Base-by-base conservation (phyloP, 2,888 invertebrate genomes). In the Orchesella flavescens region DNA sequence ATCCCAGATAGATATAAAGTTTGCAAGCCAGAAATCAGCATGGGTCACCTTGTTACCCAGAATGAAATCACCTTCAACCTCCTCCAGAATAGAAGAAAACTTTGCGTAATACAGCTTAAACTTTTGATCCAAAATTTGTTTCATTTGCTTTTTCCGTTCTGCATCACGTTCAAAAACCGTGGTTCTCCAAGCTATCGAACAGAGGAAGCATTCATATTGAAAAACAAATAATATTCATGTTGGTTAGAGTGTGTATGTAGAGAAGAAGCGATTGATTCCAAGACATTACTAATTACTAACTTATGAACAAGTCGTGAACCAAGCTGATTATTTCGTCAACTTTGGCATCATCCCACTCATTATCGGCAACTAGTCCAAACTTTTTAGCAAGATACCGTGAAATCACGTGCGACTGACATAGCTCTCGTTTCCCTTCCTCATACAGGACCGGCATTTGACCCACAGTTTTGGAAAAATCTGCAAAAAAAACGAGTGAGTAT, bases 311-410 rank as follows among this genome's bases (percentile, higher is more conserved):
- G 46, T 85, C 85, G 43, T 59, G 78, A 17, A 83, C 55, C 49
- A 83, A 13, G 15, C 82, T 77, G 44, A 83, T 63, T 7, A 83
- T 44, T 69, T 85, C 85, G 34, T 85, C 85, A 15, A 79, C 13
- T n/a, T 59, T 44, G 1, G 82, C 85, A 61, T 85, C 69, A 4
- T 85, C 85, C 83, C 85, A 79, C 15, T 69, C 74, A 17, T 68
- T 83, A 57, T 82, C 79, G 19, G 61, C 85, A n/a, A 59, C 77
- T 13, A 85, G 78, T 1, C 72, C 79, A 46, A 81, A 88, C 69
- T 87, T 84, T 23, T 77, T 83, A 1, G 89, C 89, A 24, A 89
- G 80, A 69, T 87, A 89, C 2, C 88, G 83, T 53, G 88, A 88
- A 53, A 89, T 89, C 43, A 86, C 86, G 43, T 85, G 84, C 5